Base-by-base conservation (phyloP, 1,140 invertebrate genomes). In the Muscidifurax raptorellus region DNA sequence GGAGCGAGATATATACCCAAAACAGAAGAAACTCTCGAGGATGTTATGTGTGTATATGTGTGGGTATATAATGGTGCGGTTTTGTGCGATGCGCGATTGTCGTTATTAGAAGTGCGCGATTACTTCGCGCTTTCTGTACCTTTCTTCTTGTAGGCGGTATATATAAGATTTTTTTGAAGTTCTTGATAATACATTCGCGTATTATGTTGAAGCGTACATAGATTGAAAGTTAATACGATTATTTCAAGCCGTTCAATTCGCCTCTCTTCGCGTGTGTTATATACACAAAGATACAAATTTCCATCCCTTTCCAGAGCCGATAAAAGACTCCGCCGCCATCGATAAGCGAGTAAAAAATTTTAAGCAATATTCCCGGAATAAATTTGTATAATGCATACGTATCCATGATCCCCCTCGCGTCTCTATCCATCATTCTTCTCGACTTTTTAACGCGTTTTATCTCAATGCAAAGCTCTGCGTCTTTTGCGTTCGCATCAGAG, bases 381-480 rank as follows among this genome's bases (percentile, higher is more conserved):
- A 80, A 80, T 80, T 80, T 69, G 78, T 69, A 80, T 80, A 80
- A 80, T 80, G 52, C 78, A n/a, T n/a, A 4, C n/a, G 22, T 18
- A 36, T 79, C 22, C 52, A 59, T n/a, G n/a, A n/a, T 59, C 52
- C 52, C 52, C 22, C 22, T 59, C 52, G 5, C 36, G 9, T 30
- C 30, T 79, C 15, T 67, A 12, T 30, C 66, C 6, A 69, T 30
- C 25, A 13, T 30, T 69, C 27, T 30, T 12, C 25, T 67, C 66
- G 22, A 7, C 27, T 28, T 59, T 59, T 52, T 77, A 22, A 59
- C 47, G 27, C 75, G n/a, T 77, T 59, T 77, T 47, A 77, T 59
- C 44, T 32, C 25, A 22, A 77, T 66, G 77, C 59, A 79, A 79
- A 79, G 77, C 75, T 77, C 15, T 9, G 64, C 64, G 36, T 66